A percentile compares a stretch with the other conserved stretches of the same genome.
phyloP scores from a whole-genome alignment of 2,113 vertebrate genomes.

The Noctilio leporinus region DNA sequence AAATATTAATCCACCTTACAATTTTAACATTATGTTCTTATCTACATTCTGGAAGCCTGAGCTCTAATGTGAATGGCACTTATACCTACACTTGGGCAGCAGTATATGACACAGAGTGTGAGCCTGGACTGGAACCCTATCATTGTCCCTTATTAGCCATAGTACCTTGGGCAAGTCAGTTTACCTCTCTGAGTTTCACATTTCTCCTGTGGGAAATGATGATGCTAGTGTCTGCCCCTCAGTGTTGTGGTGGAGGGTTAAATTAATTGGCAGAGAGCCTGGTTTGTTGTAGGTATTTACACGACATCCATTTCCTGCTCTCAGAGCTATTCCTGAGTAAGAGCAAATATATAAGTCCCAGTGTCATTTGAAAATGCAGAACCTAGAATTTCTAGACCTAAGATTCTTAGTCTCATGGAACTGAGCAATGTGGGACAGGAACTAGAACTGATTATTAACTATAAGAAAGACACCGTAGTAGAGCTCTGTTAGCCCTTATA shows the following conservation, averaged over 20 bases:
- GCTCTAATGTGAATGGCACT: background rate
- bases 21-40: conserved; percentile 24
- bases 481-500: background rate
- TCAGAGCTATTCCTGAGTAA: background rate
- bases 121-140: background rate
- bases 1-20: conserved; percentile 46
- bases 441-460: background rate
- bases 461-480: background rate
- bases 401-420: background rate
- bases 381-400: background rate
- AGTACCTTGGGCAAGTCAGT: background rate
- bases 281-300: background rate
- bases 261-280: background rate
- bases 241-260: background rate
- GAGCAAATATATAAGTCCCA: background rate
- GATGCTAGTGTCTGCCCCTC: background rate
- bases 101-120: background rate
- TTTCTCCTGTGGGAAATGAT: background rate
- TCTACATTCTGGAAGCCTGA: conserved; percentile 3
- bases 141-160: background rate
- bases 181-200: background rate
- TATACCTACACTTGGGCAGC: background rate
- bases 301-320: background rate
- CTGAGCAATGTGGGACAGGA: background rate
- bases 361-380: background rate